Evolutionary conservation across 23 tunicate species (phyloP), one percentile per base, ranked within the genome.

Genomic region (Styela plicata): DNA sequence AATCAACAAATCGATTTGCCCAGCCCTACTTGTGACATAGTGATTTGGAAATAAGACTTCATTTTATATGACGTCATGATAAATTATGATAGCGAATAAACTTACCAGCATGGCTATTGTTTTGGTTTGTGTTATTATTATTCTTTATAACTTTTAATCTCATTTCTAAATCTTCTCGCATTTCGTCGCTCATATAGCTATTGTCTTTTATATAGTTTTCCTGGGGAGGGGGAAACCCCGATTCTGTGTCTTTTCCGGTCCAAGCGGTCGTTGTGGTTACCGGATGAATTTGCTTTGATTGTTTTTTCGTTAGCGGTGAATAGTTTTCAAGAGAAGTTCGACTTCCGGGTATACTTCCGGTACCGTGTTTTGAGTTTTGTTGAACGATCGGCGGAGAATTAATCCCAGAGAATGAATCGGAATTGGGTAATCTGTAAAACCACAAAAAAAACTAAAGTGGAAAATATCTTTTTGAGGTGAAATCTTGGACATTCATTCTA

Each of bases 61-160:
- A n/a, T n/a, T n/a, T n/a, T n/a, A n/a, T n/a, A n/a, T n/a, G n/a
- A n/a, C n/a, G n/a, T n/a, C n/a, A n/a, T n/a, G n/a, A n/a, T n/a
- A n/a, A n/a, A n/a, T n/a, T n/a, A n/a, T n/a, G n/a, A n/a, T n/a
- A n/a, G n/a, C n/a, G n/a, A n/a, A n/a, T n/a, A n/a, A 0, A 67
- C 71, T 18, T 67, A 67, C 71, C 31, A 18, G 16, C 24, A 22
- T 67, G 71, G 24, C 71, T 67, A 22, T 67, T 67, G 71, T 67
- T 67, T 67, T 67, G 71, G 22, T 67, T 67, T 67, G 71, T 67
- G 31, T 67, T 67, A 29, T 29, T 67, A 24, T 67, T 67, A 18
- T 17, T 1, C 31, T 17, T 0, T 21, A 44, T 44, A 44, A 13
- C 57, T 44, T 44, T 44, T 44, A 44, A 13, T 44, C 57, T 7